These are phyloP conservation scores for Periphyllus acericola DNA, from an alignment of 2,888 invertebrate species.

Conservation along the genomic window DNA sequence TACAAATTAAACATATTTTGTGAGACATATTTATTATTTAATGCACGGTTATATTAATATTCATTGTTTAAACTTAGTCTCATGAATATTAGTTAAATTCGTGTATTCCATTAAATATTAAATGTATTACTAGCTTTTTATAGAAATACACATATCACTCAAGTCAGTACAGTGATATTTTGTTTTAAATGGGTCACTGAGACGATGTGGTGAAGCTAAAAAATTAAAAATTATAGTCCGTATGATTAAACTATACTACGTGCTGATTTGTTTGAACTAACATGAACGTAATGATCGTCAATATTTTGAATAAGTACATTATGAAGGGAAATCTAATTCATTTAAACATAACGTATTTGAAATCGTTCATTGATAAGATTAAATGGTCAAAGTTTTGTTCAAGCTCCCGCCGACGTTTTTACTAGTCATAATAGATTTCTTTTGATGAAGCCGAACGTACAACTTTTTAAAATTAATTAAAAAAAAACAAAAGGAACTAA, in stretches of 20 bases:
- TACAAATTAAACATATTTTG: not conserved
- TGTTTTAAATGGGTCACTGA: not conserved
- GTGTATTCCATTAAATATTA: not conserved
- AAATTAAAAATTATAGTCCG: not conserved
- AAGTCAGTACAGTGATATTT: not conserved
- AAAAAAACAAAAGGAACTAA: not conserved
- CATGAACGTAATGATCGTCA: not conserved
- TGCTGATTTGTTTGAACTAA: too few species aligned
- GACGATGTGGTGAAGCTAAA: not conserved
- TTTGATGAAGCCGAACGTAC: not conserved
- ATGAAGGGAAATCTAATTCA: not conserved
- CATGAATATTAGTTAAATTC: not conserved
- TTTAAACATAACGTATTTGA: not conserved
- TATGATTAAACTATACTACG: too few species aligned
- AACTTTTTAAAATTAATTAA: not conserved
- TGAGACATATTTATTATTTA: not conserved
- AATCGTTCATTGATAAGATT: not conserved
- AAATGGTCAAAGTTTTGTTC: too few species aligned
- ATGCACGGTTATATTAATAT: not conserved
- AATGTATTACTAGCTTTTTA: not conserved
- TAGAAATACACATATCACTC: not conserved
- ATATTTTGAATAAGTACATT: not conserved
- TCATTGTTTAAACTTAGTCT: not conserved
- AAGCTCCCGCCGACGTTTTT: too few species aligned
- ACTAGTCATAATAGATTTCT: too few species aligned